Conservation (phyloP, 2,797 vertebrate genomes). For the Limosa lapponica region DNA sequence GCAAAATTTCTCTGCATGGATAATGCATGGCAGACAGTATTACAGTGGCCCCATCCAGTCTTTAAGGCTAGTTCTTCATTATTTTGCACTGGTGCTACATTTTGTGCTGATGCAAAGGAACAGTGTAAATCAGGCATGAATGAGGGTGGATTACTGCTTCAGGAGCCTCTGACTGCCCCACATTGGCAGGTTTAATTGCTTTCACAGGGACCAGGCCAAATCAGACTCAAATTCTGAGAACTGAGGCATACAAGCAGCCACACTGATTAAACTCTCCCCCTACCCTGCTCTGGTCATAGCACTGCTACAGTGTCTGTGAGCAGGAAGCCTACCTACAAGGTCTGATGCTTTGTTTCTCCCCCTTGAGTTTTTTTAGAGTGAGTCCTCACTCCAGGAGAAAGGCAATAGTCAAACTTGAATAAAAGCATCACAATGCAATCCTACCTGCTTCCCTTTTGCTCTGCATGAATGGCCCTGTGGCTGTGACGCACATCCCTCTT, state of each 20-base stretch:
- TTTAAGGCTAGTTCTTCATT: background rate
- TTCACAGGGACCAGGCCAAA: background rate
- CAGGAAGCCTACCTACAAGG: background rate
- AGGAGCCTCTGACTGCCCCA: background rate
- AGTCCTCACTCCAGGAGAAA: background rate
- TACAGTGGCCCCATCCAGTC: background rate
- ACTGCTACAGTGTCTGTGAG: background rate
- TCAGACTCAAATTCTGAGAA: background rate
- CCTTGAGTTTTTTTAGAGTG: background rate
- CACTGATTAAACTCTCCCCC: background rate
- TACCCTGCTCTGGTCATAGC: background rate
- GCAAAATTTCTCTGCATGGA: background rate
- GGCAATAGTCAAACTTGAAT: background rate
- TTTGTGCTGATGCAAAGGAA: background rate
- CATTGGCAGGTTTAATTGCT: background rate
- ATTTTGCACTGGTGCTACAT: background rate
- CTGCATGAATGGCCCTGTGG: fast-evolving
- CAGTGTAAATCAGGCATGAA: background rate
- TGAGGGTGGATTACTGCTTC: background rate
- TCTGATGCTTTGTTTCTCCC: background rate
- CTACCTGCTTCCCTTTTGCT: background rate
- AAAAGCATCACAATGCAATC: background rate
- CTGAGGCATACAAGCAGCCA: background rate
- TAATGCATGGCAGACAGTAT: background rate
- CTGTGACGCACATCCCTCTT: background rate